Base-by-base conservation (phyloP, 1,140 invertebrate genomes). In the Meloidogyne chitwoodi region DNA sequence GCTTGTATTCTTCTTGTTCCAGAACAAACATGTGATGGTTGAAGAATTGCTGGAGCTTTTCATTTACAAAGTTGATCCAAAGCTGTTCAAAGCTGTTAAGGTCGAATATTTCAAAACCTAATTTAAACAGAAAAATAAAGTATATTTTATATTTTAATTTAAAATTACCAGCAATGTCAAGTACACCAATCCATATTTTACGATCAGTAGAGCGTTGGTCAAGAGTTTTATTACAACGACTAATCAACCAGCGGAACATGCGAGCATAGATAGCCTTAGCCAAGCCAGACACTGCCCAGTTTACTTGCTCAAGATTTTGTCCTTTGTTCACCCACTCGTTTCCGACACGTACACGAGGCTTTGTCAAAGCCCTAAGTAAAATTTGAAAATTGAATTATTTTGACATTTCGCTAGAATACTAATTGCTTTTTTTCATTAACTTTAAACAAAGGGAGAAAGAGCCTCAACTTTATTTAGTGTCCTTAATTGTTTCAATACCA, bases 11-110 rank as follows among this genome's bases (percentile, higher is more conserved):
- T 91, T 98, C 96, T 92, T 99, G 96, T 90, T 99, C 96, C 88
- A 98, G 91, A 84, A 99, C 94, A 90, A 99, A 98, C 96, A 98
- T 98, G 96, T 87, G 86, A 89, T 98, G 96, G 91, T 98, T 98
- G 94, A 98, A 98, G 92, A 98, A 99, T 90, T 98, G 96, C 91
- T 99, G 19, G 83, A 99, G 91, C 90, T 96, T 95, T 91, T 99
- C 96, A 90, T 99, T 99, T 89, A 96, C 98, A 91, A 98, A 99
- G 92, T 99, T 99, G 92, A 99, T 99, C 91, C 96, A 99, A 88
- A 99, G 92, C 90, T 99, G 96, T 91, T 99, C 96, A 91, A 99
- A 98, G 90, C 94, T 93, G 91, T 98, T 98, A 92, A 90, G 96
- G 90, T 98, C 96, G 91, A 99, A 98, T 91, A 98, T 98, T 91